Conservation (phyloP, 2,113 vertebrate genomes). For the Sus scrofa region DNA sequence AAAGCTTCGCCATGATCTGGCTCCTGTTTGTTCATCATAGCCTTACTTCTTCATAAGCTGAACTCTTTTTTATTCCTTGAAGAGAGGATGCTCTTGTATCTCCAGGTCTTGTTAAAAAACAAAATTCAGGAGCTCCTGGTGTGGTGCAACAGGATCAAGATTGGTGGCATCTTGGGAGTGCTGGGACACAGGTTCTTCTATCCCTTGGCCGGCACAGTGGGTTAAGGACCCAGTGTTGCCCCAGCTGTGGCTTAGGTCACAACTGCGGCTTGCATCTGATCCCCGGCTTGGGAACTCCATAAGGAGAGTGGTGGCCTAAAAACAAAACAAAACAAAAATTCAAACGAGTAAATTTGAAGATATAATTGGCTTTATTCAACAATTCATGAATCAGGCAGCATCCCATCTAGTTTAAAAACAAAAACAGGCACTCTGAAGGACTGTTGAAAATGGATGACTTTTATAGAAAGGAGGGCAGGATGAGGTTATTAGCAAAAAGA, state of each 20-base stretch:
- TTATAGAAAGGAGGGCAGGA: not conserved
- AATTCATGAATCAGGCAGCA: not conserved
- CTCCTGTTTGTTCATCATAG: not conserved
- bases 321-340: not conserved
- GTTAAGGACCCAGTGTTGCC: no score
- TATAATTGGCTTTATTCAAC: not conserved
- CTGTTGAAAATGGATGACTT: not conserved
- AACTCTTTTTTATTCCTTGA: slow-evolving; percentile 31
- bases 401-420: not conserved
- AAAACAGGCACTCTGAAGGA: not conserved
- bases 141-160: no score
- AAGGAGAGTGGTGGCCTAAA: no score
- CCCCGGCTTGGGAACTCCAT: no score
- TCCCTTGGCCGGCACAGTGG: no score
- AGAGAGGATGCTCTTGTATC: not conserved
- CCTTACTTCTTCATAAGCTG: not conserved
- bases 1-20: not conserved
- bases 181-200: no score
- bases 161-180: no score
- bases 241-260: no score
- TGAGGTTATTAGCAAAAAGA: not conserved
- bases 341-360: not conserved
- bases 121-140: not conserved
- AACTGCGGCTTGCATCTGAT: no score
- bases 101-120: slow-evolving; percentile 3